Percentiles rank a stretch among this genome's conserved stretches.
phyloP scores from a whole-genome alignment of 2,113 vertebrate genomes.

The Mesembrinibis cayennensis region DNA sequence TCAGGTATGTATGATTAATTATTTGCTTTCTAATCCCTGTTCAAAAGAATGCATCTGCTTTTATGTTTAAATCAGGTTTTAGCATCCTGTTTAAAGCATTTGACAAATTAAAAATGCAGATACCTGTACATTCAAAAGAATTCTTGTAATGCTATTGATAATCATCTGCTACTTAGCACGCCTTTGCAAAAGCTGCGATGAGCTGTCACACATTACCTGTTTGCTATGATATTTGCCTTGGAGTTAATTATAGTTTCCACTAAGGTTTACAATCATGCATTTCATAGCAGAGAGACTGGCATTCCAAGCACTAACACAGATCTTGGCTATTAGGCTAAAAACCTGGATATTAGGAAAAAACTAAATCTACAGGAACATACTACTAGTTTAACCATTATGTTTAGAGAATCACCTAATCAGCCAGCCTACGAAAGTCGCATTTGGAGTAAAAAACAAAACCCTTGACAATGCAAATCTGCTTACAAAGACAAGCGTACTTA shows the following conservation, averaged over 20 bases:
- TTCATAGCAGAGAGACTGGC: background rate
- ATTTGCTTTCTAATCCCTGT: constrained; percentile 52
- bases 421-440: background rate
- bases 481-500: background rate
- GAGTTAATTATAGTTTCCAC: background rate
- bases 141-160: background rate
- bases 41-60: constrained; percentile 53
- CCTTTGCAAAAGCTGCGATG: background rate
- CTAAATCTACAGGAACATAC: background rate
- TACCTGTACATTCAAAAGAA: background rate
- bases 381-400: background rate
- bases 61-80: constrained; percentile 53
- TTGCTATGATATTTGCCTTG: background rate
- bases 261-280: background rate
- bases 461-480: background rate
- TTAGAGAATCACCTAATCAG: background rate
- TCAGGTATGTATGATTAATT: constrained; percentile 45
- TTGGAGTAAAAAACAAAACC: background rate
- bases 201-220: background rate
- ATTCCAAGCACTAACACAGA: background rate
- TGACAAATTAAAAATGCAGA: constrained; percentile 17
- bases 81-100: constrained; percentile 5
- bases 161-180: background rate
- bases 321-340: background rate
- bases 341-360: background rate